A percentile compares a stretch with the other conserved stretches of the same genome.
Conservation (phyloP, 2,888 invertebrate species). For the Liposcelis brunnea region DNA sequence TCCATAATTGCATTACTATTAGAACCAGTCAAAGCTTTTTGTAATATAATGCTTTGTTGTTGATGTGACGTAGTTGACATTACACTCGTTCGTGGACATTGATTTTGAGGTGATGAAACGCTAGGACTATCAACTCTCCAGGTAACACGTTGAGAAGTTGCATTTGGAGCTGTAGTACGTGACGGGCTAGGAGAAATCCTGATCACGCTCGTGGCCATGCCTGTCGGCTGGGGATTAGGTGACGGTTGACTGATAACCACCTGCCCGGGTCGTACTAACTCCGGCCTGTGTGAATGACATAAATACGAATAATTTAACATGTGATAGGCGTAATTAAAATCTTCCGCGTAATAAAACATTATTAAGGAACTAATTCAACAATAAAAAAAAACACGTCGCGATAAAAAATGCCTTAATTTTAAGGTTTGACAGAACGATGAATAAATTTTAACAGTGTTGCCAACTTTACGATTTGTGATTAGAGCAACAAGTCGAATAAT, state of each 20-base stretch:
- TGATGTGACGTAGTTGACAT: conserved; percentile 12
- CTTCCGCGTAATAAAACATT: no score
- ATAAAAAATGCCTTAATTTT: no score
- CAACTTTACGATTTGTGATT: no score
- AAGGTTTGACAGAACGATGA: no score
- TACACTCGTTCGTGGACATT: conserved; percentile 9
- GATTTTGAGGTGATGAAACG: conserved; percentile 9
- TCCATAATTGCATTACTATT: no score
- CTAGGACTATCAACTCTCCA: conserved; percentile 7
- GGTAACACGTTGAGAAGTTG: conserved; percentile 11
- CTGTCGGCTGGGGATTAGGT: conserved; percentile 22
- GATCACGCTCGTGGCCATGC: conserved; percentile 62
- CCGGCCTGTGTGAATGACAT: conserved; percentile 36
- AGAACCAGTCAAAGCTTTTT: conserved; percentile 18
- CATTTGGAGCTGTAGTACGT: conserved; percentile 14
- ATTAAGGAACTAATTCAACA: no score
- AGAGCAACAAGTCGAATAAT: no score
- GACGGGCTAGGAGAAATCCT: conserved; percentile 48
- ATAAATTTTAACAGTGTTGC: no score
- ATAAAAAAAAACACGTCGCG: no score
- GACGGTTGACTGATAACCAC: conserved; percentile 27
- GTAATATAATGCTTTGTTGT: conserved; percentile 26
- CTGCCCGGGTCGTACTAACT: conserved; percentile 46
- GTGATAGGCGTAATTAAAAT: conserved; percentile 6
- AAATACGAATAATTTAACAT: conserved; percentile 12